A percentile compares a stretch with the other conserved stretches of the same genome.
phyloP scores from a whole-genome alignment of 2,797 vertebrate genomes.

The Sorex maritimensis region DNA sequence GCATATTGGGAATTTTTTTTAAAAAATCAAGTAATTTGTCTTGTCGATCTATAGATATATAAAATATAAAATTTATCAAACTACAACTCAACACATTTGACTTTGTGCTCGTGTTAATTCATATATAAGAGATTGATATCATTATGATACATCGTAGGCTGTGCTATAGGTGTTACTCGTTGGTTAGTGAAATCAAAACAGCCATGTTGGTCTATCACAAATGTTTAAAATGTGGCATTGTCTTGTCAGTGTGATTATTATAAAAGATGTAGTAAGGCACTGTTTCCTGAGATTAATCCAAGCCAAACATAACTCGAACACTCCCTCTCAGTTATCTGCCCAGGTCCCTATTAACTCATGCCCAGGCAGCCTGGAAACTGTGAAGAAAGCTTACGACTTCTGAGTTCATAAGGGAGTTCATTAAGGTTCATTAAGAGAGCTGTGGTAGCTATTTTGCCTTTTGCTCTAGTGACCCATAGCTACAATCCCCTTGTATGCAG shows the following conservation, averaged over 20 bases:
- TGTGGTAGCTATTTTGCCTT: conserved; percentile 39
- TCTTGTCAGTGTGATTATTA: conserved; percentile 53
- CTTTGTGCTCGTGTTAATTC: conserved; percentile 64
- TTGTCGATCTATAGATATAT: conserved; percentile 13
- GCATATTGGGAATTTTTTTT: conserved; percentile 24
- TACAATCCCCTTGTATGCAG: conserved; percentile 12
- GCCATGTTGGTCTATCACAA: conserved; percentile 29
- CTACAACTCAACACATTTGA: conserved; percentile 20
- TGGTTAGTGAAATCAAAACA: conserved; percentile 66
- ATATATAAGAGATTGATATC: conserved; percentile 6
- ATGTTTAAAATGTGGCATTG: conserved; percentile 61
- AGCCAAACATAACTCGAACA: conserved; percentile 47
- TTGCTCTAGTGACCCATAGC: conserved; percentile 7
- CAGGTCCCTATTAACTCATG: conserved; percentile 31
- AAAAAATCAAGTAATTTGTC: conserved; percentile 56
- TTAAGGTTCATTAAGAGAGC: neutral
- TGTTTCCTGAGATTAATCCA: conserved; percentile 53
- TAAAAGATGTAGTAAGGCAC: conserved; percentile 34
- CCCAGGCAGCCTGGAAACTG: neutral
- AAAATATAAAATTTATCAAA: conserved; percentile 48
- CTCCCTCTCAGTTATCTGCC: conserved; percentile 33
- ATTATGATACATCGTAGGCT: conserved; percentile 48
- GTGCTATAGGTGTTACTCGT: neutral
- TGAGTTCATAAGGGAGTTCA: neutral
- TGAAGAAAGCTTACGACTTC: conserved; percentile 44